phyloP scores from a whole-genome alignment of 2,888 invertebrate species.

The Strigamia transsilvanica region DNA sequence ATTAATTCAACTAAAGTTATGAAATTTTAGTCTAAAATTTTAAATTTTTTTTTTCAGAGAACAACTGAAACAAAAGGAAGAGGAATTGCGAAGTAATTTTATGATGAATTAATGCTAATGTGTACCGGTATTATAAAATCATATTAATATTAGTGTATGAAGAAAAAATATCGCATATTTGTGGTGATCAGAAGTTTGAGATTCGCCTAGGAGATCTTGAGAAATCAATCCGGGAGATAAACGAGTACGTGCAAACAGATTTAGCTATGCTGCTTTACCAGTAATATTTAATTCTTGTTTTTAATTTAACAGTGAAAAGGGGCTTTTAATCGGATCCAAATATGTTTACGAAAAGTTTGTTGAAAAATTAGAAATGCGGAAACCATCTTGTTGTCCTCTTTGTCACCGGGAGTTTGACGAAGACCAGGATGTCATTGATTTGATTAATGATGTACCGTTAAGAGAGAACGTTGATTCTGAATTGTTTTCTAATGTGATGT shows the following conservation, averaged over 20 bases:
- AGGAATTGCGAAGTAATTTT: not conserved
- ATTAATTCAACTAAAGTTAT: not conserved
- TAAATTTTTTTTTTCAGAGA: not conserved
- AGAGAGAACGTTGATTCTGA: not conserved
- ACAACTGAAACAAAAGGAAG: conserved; percentile 29
- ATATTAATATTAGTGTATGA: not conserved
- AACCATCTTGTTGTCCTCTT: conserved; percentile 21
- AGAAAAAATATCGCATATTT: conserved; percentile 24
- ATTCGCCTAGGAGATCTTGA: not conserved
- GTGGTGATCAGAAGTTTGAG: conserved; percentile 1
- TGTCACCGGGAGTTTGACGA: conserved; percentile 34
- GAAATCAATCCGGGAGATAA: conserved; percentile 16
- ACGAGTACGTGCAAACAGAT: not conserved
- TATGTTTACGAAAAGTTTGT: conserved; percentile 40
- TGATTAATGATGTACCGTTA: conserved; percentile 37
- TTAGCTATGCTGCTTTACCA: not conserved
- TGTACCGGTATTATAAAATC: not conserved
- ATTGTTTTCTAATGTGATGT: not conserved
- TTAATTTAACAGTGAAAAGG: conserved; percentile 15
- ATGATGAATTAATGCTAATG: not conserved
- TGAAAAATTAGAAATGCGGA: conserved; percentile 1
- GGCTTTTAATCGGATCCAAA: conserved; percentile 14
- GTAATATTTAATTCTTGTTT: not conserved
- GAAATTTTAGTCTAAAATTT: not conserved
- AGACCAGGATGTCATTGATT: conserved; percentile 14